These are phyloP conservation scores for Cryptophagus acutangulus DNA, from an alignment of 2,888 invertebrate species.

Conservation along the genomic window DNA sequence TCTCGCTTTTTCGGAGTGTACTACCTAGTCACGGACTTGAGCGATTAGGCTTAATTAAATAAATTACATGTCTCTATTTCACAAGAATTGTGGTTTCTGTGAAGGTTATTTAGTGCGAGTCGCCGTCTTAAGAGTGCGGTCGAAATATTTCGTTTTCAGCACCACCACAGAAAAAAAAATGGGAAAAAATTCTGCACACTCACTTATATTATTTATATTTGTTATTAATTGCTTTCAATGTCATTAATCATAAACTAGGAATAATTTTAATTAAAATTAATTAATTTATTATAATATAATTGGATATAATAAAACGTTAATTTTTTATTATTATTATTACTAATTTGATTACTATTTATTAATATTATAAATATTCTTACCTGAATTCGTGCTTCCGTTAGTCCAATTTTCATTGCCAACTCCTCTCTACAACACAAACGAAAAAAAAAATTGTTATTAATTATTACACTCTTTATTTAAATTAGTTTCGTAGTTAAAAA, in stretches of 20 bases:
- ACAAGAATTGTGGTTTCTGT: conserved; percentile 42
- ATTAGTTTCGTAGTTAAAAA: no score
- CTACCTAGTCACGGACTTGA: conserved; percentile 45
- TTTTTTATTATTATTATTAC: no score
- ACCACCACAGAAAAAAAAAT: no score
- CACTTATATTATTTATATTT: no score
- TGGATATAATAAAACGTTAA: neutral
- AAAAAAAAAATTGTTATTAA: conserved; percentile 4
- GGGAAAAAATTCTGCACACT: no score
- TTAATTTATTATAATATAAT: conserved; percentile 1
- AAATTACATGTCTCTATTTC: conserved; percentile 48
- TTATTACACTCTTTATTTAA: no score
- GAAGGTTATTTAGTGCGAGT: conserved; percentile 33
- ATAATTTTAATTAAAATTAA: no score
- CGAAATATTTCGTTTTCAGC: no score
- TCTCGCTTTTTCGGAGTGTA: conserved; percentile 19
- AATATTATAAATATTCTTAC: conserved; percentile 56
- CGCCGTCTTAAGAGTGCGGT: conserved; percentile 27
- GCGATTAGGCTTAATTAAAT: conserved; percentile 48
- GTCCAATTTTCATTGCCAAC: conserved; percentile 89
- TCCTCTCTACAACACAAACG: conserved; percentile 76
- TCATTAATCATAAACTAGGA: conserved; percentile 5
- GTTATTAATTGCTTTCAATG: conserved; percentile 1
- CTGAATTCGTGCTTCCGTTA: conserved; percentile 93
- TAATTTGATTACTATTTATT: conserved; percentile 3